Percentiles rank a stretch among this genome's conserved stretches.
Evolutionary conservation across 1,140 invertebrate genomes (phyloP).

Genomic region (Magallana gigas): DNA sequence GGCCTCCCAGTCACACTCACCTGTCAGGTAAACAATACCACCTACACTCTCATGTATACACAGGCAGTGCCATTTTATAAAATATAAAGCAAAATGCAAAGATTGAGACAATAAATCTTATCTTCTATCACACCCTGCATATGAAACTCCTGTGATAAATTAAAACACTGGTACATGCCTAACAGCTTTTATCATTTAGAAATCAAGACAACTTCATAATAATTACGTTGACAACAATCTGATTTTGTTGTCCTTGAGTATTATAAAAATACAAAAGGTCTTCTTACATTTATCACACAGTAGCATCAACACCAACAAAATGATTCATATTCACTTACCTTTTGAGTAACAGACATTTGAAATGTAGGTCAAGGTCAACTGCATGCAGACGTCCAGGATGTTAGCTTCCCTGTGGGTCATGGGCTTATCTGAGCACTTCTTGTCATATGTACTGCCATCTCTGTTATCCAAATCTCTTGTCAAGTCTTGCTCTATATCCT

Average conservation of each 20-base stretch:
- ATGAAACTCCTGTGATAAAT: no score
- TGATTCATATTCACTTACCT: conserved; percentile 41
- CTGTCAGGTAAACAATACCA: conserved; percentile 56
- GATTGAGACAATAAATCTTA: no score
- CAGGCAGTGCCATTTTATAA: no score
- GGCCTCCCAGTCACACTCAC: conserved; percentile 76
- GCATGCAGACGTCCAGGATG: conserved; percentile 85
- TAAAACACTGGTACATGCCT: no score
- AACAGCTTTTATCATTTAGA: no score
- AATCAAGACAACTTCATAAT: no score
- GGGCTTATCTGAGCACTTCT: conserved; percentile 58
- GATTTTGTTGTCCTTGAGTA: no score
- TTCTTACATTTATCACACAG: background rate
- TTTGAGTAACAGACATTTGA: conserved; percentile 79
- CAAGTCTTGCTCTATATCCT: conserved; percentile 13
- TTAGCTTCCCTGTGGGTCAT: conserved; percentile 81
- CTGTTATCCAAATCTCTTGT: background rate
- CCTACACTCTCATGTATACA: background rate
- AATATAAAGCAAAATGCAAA: no score
- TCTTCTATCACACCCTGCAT: no score
- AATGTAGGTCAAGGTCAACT: conserved; percentile 83
- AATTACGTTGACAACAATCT: no score
- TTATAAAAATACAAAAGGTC: no score
- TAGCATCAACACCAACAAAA: background rate
- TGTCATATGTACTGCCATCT: background rate